phyloP scores from a whole-genome alignment of 2,113 vertebrate genomes.

The Oplegnathus fasciatus region DNA sequence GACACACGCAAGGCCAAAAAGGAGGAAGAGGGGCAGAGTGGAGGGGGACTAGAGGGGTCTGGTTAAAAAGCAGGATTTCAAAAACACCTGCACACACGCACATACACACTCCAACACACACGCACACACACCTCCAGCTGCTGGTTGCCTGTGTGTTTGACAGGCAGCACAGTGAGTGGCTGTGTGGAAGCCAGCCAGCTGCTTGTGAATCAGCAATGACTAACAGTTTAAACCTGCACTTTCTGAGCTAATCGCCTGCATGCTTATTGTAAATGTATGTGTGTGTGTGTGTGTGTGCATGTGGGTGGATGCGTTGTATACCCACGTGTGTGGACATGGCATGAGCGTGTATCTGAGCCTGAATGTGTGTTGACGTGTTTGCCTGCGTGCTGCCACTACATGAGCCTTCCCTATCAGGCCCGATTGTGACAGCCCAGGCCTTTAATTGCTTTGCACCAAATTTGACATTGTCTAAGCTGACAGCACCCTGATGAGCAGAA shows the following conservation, averaged over 20 bases:
- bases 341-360: background rate
- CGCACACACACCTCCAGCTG: constrained; percentile 60
- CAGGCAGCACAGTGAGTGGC: constrained; percentile 65
- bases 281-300: constrained; percentile 23
- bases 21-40: constrained; percentile 12
- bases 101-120: constrained; percentile 16
- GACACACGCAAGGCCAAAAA: constrained; percentile 31
- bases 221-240: constrained; percentile 70
- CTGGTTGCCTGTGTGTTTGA: constrained; percentile 67
- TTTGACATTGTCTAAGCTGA: constrained; percentile 69
- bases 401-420: constrained; percentile 53
- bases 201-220: constrained; percentile 77
- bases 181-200: constrained; percentile 70
- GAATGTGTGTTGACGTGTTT: constrained; percentile 11
- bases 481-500: constrained; percentile 65
- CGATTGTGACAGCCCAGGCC: constrained; percentile 46
- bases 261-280: constrained; percentile 55
- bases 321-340: background rate
- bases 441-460: constrained; percentile 73
- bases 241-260: constrained; percentile 69
- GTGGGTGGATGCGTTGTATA: constrained; percentile 49
- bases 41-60: constrained; percentile 3
- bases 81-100: constrained; percentile 73
- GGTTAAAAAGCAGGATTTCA: constrained; percentile 68
- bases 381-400: background rate